Evolutionary conservation across 2,797 vertebrate genomes (phyloP).

Genomic region (Dendrocincla tyrannina): DNA sequence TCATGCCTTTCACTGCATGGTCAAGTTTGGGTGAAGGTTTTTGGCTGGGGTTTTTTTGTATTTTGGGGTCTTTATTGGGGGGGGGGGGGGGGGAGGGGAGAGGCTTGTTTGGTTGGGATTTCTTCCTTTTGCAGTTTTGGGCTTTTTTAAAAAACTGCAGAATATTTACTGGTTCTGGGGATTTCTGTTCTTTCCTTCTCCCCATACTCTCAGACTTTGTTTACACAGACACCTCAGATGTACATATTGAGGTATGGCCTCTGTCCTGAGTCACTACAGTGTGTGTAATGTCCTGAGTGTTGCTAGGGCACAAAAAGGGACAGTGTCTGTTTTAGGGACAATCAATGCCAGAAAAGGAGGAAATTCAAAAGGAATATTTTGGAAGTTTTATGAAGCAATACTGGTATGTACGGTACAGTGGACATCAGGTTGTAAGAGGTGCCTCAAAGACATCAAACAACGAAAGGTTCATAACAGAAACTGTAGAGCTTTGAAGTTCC

Average conservation of each 20-base stretch:
- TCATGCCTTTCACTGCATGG: background rate
- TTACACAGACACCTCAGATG: background rate
- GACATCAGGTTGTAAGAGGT: background rate
- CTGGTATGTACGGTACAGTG: background rate
- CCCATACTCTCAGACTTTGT: background rate
- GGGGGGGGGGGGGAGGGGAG: too few species aligned
- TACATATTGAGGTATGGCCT: background rate
- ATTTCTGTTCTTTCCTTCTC: background rate
- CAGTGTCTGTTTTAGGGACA: background rate
- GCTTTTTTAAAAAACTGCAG: background rate
- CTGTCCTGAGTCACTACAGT: background rate
- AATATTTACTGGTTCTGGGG: background rate
- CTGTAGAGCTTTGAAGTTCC: background rate
- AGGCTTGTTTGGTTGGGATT: too few species aligned
- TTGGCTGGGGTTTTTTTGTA: background rate
- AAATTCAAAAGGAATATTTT: background rate
- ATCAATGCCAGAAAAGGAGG: background rate
- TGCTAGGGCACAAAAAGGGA: background rate
- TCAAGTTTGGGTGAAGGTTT: background rate
- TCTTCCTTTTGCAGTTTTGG: too few species aligned
- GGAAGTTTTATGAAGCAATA: background rate
- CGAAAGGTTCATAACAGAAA: background rate
- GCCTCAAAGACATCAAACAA: background rate
- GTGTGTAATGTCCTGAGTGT: background rate
- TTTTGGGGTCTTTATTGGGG: background rate